Base-by-base conservation (phyloP, 1,140 invertebrate genomes). In the Chymomyza costata region DNA sequence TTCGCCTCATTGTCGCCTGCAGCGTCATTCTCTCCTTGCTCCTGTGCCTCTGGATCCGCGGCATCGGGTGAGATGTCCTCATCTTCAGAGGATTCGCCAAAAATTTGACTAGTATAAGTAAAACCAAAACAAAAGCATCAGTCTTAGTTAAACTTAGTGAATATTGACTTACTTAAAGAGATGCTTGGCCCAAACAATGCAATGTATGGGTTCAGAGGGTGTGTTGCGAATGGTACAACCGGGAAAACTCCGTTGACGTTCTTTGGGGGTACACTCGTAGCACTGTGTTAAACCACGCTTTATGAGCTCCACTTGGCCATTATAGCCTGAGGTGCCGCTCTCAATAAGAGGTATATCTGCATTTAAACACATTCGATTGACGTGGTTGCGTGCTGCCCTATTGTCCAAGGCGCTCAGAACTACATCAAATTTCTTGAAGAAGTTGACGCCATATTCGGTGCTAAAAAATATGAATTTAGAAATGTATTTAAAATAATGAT, bases 111-210 rank as follows among this genome's bases (percentile, higher is more conserved):
- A 74, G 13, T 64, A 68, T 37, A 6, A 14, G n/a, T n/a, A n/a
- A n/a, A n/a, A n/a, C n/a, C n/a, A n/a, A n/a, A n/a, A n/a, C n/a
- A n/a, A n/a, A n/a, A n/a, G n/a, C n/a, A n/a, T n/a, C n/a, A n/a
- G n/a, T n/a, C 3, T 10, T n/a, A 21, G 8, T 16, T 19, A 18
- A 3, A 6, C 17, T 2, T 0, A 1, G 6, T 5, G 13, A 10
- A 47, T 6, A 3, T 2, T n/a, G 19, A 87, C 90, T 90, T 88
- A 96, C 94, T 99, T 99, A 85, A 99, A 99, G 10, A 99, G 89
- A 90, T 98, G 96, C 86, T 99, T 99, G 0, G 97, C 94, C 98
- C 98, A 99, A 2, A 99, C 96, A 71, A 99, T 97, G 84, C 98
- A 99, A 86, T 99, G 98, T 67, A 99, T 98, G 0, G 96, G 95